These are phyloP conservation scores for Berghia stephanieae DNA, from an alignment of 1,140 invertebrate genomes.

Conservation along the genomic window DNA sequence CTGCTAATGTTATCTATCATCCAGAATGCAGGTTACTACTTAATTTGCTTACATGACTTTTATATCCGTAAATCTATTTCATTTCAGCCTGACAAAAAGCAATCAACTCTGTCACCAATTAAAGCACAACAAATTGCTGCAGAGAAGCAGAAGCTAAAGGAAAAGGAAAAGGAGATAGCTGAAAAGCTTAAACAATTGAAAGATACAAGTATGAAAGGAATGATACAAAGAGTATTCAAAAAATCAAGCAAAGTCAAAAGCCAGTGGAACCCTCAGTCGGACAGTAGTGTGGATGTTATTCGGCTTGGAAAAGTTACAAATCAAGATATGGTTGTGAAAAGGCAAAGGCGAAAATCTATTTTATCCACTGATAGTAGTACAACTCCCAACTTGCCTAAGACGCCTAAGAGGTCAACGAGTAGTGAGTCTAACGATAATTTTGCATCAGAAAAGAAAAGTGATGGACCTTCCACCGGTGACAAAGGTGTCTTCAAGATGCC, in stretches of 20 bases:
- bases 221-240: not conserved
- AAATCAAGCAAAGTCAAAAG: constrained; percentile 32
- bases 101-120: not conserved
- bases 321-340: constrained; percentile 20
- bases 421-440: not conserved
- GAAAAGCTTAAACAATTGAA: constrained; percentile 20
- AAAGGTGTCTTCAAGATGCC: constrained; percentile 42
- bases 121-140: constrained; percentile 17
- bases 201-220: not conserved
- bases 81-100: not conserved
- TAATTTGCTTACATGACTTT: no score
- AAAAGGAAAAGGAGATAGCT: constrained; percentile 30
- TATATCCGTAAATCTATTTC: no score
- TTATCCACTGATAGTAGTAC: constrained; percentile 48
- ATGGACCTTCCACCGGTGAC: not conserved
- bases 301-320: not conserved
- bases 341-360: constrained; percentile 43
- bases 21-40: no score
- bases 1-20: no score
- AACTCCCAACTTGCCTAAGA: constrained; percentile 47
- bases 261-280: constrained; percentile 9
- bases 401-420: not conserved
- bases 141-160: constrained; percentile 23
- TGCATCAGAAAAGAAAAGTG: not conserved
- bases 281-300: no score